Evolutionary conservation across 2,113 vertebrate genomes (phyloP), one percentile per base, ranked within the genome.

Genomic region (Ranitomeya variabilis): DNA sequence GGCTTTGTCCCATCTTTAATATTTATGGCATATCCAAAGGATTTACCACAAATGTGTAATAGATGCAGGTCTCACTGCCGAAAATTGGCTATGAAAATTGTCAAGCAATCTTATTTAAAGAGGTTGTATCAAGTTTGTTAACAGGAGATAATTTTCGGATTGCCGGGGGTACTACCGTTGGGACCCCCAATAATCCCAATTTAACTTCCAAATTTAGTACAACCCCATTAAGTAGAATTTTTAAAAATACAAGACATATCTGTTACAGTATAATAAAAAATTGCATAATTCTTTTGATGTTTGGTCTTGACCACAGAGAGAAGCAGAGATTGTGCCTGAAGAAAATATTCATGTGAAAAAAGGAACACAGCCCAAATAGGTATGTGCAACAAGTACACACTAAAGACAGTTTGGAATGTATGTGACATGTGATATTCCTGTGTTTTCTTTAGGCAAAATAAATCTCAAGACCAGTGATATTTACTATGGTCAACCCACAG

Each of bases 251-350:
- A 51, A 76, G 6, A 76, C 15, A 51, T 19, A 64, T 2, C 11
- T 9, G 7, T 67, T n/a, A n/a, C 10, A 1, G 9, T n/a, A 67
- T 21, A 23, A 19, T 64, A 8, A 3, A 64, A 67, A 7, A 67
- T n/a, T 62, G 13, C 18, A 18, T 19, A 74, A 74, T 14, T 13
- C 21, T 23, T 69, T 31, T 80, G 10, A 12, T 64, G 14, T 55
- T 88, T 60, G 37, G 6, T 37, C 6, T 73, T 73, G 13, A 73
- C 16, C 14, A 55, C 23, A 89, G 87, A 89, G 87, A 66, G 71
- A 66, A 82, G 87, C 87, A 37, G 87, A 89, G 26, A 64, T 89
- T 83, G 80, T 89, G 16, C 79, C 64, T 11, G 87, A 89, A 19
- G 87, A 88, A 66, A 14, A 78, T 37, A 18, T 62, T 67, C 15